A percentile compares a stretch with the other conserved stretches of the same genome.
These are phyloP conservation scores for Eupithecia abbreviata DNA, from an alignment of 2,888 invertebrate genomes.

Conservation along the genomic window DNA sequence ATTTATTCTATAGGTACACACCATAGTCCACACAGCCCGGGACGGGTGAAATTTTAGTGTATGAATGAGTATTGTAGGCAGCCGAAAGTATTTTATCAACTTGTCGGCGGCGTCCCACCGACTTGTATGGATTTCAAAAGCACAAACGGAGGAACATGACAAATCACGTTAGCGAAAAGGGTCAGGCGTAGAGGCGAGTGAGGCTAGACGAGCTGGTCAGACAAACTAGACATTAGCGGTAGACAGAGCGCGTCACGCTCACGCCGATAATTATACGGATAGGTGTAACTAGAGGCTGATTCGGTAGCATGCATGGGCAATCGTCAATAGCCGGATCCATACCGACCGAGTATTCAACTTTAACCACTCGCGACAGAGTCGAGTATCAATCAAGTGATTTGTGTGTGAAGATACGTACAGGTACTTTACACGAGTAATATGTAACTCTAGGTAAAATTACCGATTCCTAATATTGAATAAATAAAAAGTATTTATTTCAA, in stretches of 20 bases:
- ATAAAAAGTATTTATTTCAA: no score
- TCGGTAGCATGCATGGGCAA: constrained; percentile 1
- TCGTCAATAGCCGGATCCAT: not conserved
- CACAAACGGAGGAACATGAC: constrained; percentile 6
- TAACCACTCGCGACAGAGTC: not conserved
- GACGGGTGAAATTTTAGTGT: not conserved
- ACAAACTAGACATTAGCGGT: constrained; percentile 23
- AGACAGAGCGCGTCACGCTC: constrained; percentile 18
- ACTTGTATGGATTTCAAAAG: no score
- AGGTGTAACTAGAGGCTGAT: not conserved
- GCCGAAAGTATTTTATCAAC: no score
- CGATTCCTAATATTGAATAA: no score
- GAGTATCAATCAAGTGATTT: not conserved
- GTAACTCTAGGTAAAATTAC: no score
- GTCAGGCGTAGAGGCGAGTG: constrained; percentile 28
- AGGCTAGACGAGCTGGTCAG: constrained; percentile 18
- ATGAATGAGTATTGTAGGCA: not conserved
- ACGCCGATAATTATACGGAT: no score
- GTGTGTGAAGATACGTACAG: not conserved
- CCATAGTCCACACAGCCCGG: no score
- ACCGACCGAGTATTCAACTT: not conserved
- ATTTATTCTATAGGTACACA: not conserved
- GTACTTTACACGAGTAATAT: not conserved
- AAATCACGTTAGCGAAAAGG: constrained; percentile 36
- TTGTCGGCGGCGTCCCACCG: no score